Base-by-base conservation (phyloP, 2,888 invertebrate species). In the Orchestes rusci region DNA sequence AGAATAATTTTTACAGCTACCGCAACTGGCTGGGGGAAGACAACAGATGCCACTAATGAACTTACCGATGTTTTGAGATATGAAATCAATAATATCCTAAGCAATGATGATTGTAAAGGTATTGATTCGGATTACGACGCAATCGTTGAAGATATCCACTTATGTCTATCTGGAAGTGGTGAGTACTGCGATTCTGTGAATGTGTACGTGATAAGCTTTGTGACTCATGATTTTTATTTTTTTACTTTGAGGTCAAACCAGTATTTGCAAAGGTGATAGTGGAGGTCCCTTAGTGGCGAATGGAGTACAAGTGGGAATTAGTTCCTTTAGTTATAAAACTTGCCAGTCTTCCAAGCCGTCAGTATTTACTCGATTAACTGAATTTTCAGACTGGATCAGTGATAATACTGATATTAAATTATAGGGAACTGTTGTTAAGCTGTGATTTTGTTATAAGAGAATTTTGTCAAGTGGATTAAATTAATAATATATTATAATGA, bases 261-360 rank as follows among this genome's bases (percentile, higher is more conserved):
- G 53, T 2, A 44, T 45, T 5, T 56, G 56, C 28, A 27, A 43
- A 12, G 56, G 55, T 1, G 56, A 56, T 28, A 51, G 51, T 2
- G 56, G 56, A 3, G 55, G 56, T 10, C 54, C 56, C 18, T 34
- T 56, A 8, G 48, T 50, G 3, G 48, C 48, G 2, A 23, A 53
- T 15, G 51, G 48, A 5, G 39, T 48, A 7, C 56, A 53, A 42
- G 50, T 56, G 4, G 56, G 57, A 5, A 19, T 56, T 4, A 52
- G 48, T 3, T 54, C 57, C 2, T 57, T 57, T 29, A 55, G 54
- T 15, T 40, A 43, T 18, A 33, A n/a, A 5, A 35, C 43, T 16
- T 56, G 56, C 28, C 32, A 43, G 19, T 36, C 39, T 3, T 51
- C 54, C 8, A 49, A 41, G 38, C 56, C 56, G 1, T 52, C 56